Base-by-base conservation (phyloP, 2,888 invertebrate species). In the Leptinotarsa rubiginosa region DNA sequence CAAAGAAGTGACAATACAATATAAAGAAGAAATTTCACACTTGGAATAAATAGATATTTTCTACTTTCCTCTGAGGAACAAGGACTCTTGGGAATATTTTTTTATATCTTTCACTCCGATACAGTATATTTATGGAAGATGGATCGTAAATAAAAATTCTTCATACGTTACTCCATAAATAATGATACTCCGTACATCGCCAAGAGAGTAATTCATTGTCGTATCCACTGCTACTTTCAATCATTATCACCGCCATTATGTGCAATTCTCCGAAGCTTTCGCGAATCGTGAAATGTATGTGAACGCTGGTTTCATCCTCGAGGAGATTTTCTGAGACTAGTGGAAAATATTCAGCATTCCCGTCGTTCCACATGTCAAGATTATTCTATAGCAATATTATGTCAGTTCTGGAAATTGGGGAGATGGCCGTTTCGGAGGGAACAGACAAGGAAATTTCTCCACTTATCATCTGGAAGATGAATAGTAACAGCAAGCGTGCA, bases 181-280 rank as follows among this genome's bases (percentile, higher is more conserved):
- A 4, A 20, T 16, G 12, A 15, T 15, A 12, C 20, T 22, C 22
- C 22, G 12, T 3, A 56, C 1, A 56, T 25, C 56, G 22, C 56
- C 56, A 22, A 20, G 56, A 22, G 56, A 56, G 22, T 56, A 56
- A 56, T 56, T 56, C 56, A 13, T 56, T 56, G 20, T 56, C 15
- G 22, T 56, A 56, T 56, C 56, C 22, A 56, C 15, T 13, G 13
- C 13, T 20, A 3, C 15, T 5, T 15, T 22, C 56, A 10, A 56
- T 56, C 56, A 56, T 20, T 56, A 56, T 56, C 20, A 56, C 22
- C 4, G 20, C 56, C 56, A 56, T 56, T 56, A 56, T 56, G 25
- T 56, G 56, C 22, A 56, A 56, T 56, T 22, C 56, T 56, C 56
- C 15, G 15, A 56, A 56, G 56, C 56, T 16, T 25, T 56, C 56